These are phyloP conservation scores for Mus spicilegus DNA, from an alignment of 2,113 vertebrate species.

Conservation along the genomic window DNA sequence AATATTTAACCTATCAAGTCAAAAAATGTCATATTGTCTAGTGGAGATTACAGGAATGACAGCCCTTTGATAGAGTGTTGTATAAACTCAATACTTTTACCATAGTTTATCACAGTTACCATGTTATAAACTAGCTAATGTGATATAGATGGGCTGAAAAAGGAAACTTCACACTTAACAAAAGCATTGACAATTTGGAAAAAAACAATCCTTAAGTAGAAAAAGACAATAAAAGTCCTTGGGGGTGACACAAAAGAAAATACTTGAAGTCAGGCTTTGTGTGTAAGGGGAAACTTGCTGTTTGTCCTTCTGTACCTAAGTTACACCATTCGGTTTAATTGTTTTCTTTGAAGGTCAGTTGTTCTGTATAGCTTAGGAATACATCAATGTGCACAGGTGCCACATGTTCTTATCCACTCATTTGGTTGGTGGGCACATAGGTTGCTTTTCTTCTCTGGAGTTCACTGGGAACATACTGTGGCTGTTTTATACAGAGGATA, in stretches of 20 bases:
- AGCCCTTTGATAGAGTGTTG: background rate
- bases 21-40: background rate
- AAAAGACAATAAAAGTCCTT: background rate
- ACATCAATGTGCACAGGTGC: background rate
- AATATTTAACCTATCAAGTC: background rate
- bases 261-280: background rate
- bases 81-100: background rate
- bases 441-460: background rate
- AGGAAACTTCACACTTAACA: background rate
- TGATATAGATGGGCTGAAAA: background rate
- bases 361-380: background rate
- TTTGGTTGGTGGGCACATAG: background rate
- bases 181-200: background rate
- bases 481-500: background rate
- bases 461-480: background rate
- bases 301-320: background rate
- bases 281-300: background rate
- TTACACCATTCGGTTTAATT: background rate
- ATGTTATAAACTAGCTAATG: background rate
- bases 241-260: background rate
- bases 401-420: background rate
- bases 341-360: background rate
- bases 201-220: background rate
- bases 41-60: background rate
- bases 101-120: background rate